phyloP scores from a whole-genome alignment of 2,888 invertebrate genomes.

The Peribatodes rhomboidaria region DNA sequence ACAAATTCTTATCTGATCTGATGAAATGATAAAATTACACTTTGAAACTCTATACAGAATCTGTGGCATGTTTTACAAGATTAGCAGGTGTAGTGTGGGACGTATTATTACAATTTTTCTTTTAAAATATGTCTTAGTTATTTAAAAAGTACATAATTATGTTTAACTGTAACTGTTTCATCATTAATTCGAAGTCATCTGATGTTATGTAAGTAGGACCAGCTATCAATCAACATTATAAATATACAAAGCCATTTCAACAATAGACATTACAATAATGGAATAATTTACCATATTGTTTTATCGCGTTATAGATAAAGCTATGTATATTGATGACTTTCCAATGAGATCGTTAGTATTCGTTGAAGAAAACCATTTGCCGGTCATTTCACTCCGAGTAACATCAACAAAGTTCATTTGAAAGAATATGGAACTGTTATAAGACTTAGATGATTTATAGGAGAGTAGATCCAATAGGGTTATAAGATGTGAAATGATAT shows the following conservation, averaged over 20 bases:
- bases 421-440: background rate
- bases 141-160: background rate
- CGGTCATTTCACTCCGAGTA: constrained; percentile 27
- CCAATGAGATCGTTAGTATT: constrained; percentile 33
- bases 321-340: constrained; percentile 34
- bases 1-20: too few species aligned
- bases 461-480: background rate
- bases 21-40: too few species aligned
- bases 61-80: too few species aligned
- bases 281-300: constrained; percentile 29
- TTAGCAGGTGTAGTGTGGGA: too few species aligned
- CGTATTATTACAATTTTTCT: too few species aligned
- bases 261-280: constrained; percentile 45
- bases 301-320: constrained; percentile 13
- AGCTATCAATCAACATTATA: constrained; percentile 18
- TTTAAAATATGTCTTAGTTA: background rate
- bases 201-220: constrained; percentile 32
- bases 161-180: background rate
- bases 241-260: constrained; percentile 31
- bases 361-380: constrained; percentile 15
- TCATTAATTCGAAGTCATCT: constrained; percentile 14
- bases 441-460: background rate
- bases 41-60: too few species aligned
- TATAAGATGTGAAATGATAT: background rate
- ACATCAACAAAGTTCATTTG: background rate